phyloP scores from a whole-genome alignment of 2,113 vertebrate species.

The Oreochromis spilurus region DNA sequence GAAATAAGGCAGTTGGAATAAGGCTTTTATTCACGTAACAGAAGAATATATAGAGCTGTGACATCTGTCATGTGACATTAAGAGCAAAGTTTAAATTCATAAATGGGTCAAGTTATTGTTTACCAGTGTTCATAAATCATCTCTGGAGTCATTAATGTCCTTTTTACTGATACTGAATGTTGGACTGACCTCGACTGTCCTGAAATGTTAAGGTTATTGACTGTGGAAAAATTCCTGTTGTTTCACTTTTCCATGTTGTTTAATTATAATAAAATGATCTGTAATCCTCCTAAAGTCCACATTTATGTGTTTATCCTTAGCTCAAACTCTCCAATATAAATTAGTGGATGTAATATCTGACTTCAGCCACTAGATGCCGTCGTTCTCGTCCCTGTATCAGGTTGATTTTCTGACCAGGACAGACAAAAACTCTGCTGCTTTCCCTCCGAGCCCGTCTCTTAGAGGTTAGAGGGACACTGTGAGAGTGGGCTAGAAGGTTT shows the following conservation, averaged over 20 bases:
- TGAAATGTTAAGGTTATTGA: background rate
- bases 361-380: background rate
- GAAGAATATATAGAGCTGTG: background rate
- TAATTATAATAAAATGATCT: background rate
- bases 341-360: background rate
- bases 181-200: background rate
- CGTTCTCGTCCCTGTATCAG: background rate
- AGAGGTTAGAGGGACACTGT: slow-evolving; percentile 10
- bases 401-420: background rate
- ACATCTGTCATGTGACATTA: background rate
- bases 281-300: background rate
- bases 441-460: background rate
- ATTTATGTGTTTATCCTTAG: background rate
- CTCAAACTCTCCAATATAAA: background rate
- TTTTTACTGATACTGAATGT: background rate
- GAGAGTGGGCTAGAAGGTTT: background rate
- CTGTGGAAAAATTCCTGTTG: background rate
- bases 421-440: background rate
- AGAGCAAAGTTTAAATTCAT: background rate
- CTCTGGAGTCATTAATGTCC: background rate
- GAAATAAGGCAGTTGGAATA: background rate
- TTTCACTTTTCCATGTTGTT: background rate
- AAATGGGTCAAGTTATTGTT: background rate
- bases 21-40: background rate
- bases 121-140: background rate